These are phyloP conservation scores for Seison nebaliae DNA, from an alignment of 1,140 invertebrate genomes.

Conservation along the genomic window DNA sequence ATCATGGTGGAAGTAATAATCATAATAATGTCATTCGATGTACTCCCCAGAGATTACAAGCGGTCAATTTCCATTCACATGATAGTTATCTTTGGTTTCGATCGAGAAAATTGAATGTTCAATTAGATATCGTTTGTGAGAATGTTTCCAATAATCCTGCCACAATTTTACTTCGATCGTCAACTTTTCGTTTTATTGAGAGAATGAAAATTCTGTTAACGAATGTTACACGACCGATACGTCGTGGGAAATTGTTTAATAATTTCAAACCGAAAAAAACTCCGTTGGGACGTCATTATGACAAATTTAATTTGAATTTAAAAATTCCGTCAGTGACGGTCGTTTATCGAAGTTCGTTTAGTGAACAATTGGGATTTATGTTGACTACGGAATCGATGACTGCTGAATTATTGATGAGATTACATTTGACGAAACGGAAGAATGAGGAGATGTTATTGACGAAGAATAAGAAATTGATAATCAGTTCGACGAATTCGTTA, in stretches of 20 bases:
- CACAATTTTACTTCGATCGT: conserved; percentile 56
- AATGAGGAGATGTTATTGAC: too few species aligned
- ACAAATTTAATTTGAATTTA: conserved; percentile 18
- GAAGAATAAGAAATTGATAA: too few species aligned
- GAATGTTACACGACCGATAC: conserved; percentile 67
- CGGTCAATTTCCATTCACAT: conserved; percentile 38
- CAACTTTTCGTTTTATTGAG: conserved; percentile 60
- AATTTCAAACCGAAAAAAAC: conserved; percentile 54
- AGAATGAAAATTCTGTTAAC: conserved; percentile 78
- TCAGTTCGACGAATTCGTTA: too few species aligned
- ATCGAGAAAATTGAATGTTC: conserved; percentile 64
- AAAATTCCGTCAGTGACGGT: conserved; percentile 55
- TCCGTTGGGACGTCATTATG: conserved; percentile 68
- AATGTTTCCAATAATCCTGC: conserved; percentile 34
- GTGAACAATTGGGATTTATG: conserved; percentile 68
- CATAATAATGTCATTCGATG: conserved; percentile 83
- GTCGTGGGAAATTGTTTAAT: conserved; percentile 57
- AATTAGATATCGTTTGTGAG: conserved; percentile 43
- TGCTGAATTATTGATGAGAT: too few species aligned
- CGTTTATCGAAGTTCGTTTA: conserved; percentile 91
- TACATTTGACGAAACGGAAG: too few species aligned
- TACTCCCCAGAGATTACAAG: conserved; percentile 79
- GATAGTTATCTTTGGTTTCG: conserved; percentile 52
- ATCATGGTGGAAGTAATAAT: conserved; percentile 67
- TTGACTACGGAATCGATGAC: too few species aligned